Evolutionary conservation across 2,888 invertebrate genomes (phyloP).

Genomic region (Torymus aiolomorphi): DNA sequence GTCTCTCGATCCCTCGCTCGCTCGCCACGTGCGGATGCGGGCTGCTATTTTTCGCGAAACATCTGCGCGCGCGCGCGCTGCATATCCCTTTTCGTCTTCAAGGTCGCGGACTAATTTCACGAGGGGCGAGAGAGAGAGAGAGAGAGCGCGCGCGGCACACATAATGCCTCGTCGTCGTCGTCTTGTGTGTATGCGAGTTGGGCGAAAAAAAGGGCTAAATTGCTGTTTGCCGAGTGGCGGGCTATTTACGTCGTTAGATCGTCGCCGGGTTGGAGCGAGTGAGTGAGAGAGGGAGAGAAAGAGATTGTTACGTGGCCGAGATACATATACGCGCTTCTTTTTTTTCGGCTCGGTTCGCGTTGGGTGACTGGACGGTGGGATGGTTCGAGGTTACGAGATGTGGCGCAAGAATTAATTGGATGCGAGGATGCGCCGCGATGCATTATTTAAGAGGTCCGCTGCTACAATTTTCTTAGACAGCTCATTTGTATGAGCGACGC

Average conservation of each 20-base stretch:
- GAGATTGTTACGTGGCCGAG: background rate
- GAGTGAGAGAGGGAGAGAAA: background rate
- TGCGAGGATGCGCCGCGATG: no score
- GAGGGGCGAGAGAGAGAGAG: background rate
- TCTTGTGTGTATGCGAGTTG: no score
- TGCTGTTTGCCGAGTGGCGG: constrained; percentile 17
- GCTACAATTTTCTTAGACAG: no score
- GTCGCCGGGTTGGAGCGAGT: no score
- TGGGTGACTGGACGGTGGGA: no score
- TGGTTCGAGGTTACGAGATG: background rate
- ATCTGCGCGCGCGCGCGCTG: constrained; percentile 44
- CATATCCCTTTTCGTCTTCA: constrained; percentile 44
- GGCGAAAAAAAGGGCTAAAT: constrained; percentile 33
- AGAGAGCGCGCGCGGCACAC: background rate
- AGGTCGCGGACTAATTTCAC: constrained; percentile 45
- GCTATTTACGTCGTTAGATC: background rate
- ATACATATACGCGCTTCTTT: no score
- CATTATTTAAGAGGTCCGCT: no score
- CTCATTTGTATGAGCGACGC: no score
- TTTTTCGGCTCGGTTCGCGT: no score
- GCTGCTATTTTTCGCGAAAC: constrained; percentile 51
- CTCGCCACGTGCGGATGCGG: constrained; percentile 31
- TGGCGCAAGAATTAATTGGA: constrained; percentile 5
- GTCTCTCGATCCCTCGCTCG: background rate
- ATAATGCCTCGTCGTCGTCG: no score